Evolutionary conservation across 2,888 invertebrate genomes (phyloP).

Genomic region (Anticlea derivata): DNA sequence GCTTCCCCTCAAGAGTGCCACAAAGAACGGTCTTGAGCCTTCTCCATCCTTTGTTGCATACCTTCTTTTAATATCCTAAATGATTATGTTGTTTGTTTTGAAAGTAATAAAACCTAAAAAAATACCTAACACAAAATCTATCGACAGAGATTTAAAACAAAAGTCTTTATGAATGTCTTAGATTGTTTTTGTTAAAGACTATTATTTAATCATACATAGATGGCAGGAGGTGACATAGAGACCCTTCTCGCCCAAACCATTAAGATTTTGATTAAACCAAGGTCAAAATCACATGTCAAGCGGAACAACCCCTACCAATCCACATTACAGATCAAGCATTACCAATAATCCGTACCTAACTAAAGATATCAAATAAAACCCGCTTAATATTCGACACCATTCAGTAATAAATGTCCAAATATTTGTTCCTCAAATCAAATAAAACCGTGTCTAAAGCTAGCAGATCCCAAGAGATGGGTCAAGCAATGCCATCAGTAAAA

Average conservation of each 20-base stretch:
- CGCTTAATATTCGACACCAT: constrained; percentile 78
- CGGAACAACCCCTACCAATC: constrained; percentile 39
- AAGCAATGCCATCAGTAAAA: constrained; percentile 46
- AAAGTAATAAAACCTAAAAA: too few relatives aligned
- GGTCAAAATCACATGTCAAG: constrained; percentile 18
- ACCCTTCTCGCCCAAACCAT: neutral
- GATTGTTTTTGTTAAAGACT: too few relatives aligned
- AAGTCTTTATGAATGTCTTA: too few relatives aligned
- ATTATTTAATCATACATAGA: too few relatives aligned
- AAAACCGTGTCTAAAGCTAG: constrained; percentile 79
- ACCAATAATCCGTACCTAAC: constrained; percentile 64
- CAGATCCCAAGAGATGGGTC: constrained; percentile 76
- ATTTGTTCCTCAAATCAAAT: constrained; percentile 81
- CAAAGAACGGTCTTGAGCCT: too few relatives aligned
- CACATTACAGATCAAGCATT: constrained; percentile 45
- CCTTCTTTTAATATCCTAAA: too few relatives aligned
- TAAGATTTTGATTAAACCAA: constrained; percentile 21
- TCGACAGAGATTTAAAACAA: too few relatives aligned
- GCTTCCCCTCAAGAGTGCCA: too few relatives aligned
- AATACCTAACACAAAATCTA: too few relatives aligned
- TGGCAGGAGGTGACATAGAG: neutral
- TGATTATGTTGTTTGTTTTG: too few relatives aligned
- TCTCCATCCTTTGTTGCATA: too few relatives aligned
- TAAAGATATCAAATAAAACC: constrained; percentile 68
- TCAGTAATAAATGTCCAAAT: constrained; percentile 80